Evolutionary conservation across 2,797 vertebrate genomes (phyloP).

Genomic region (Ctenopoma kingsleyae): DNA sequence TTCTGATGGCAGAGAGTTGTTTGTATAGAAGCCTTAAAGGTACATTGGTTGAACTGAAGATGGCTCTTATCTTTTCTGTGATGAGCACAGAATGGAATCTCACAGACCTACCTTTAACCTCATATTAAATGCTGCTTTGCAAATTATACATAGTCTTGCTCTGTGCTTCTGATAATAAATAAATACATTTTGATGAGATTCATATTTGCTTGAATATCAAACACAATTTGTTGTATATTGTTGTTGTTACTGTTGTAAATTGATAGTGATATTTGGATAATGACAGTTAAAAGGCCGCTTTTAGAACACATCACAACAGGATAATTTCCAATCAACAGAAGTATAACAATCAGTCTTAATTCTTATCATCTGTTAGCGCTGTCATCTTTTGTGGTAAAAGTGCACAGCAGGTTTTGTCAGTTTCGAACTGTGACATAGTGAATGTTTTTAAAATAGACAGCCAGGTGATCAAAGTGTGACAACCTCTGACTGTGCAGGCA

Average conservation of each 20-base stretch:
- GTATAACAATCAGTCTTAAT: background rate
- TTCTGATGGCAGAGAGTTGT: conserved; percentile 4
- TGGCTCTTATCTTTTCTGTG: conserved; percentile 22
- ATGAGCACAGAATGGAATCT: conserved; percentile 7
- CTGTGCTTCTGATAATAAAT: too few relatives aligned
- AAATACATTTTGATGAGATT: too few relatives aligned
- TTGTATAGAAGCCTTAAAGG: background rate
- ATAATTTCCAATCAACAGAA: background rate
- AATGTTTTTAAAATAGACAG: conserved; percentile 19
- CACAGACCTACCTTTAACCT: background rate
- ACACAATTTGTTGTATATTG: background rate
- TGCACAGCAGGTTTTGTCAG: conserved; percentile 11
- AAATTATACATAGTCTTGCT: too few relatives aligned
- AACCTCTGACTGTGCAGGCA: conserved; percentile 16
- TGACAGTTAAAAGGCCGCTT: background rate
- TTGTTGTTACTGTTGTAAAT: background rate
- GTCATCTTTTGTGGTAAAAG: background rate
- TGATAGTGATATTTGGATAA: background rate
- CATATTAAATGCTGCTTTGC: too few relatives aligned
- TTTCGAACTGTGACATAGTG: background rate
- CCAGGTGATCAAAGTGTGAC: conserved; percentile 20
- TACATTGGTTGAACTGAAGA: conserved; percentile 10
- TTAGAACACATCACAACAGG: background rate
- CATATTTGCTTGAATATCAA: background rate
- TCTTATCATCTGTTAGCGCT: background rate